A percentile compares a stretch with the other conserved stretches of the same genome.
These are phyloP conservation scores for Crambe crambe DNA, from an alignment of 37 sponge, comb jelly and placozoan species.

Conservation along the genomic window DNA sequence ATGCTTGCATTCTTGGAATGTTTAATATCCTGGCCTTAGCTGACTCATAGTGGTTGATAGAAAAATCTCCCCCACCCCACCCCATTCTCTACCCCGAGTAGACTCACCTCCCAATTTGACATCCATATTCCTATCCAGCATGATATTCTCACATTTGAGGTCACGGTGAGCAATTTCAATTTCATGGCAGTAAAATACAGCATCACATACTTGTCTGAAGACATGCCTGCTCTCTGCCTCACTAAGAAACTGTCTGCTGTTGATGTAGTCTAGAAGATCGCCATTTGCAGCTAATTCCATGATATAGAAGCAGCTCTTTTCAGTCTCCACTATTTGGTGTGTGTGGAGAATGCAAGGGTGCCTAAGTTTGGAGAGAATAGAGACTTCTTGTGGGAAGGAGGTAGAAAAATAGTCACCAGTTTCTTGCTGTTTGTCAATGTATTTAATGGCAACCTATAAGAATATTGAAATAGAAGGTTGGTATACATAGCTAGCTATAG, in stretches of 20 bases:
- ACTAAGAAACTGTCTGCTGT: conserved; percentile 45
- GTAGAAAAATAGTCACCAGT: conserved; percentile 59
- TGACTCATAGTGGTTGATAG: too few relatives aligned
- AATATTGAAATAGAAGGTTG: background rate
- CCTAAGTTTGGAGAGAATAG: conserved; percentile 45
- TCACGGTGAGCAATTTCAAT: conserved; percentile 74
- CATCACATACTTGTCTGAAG: conserved; percentile 54
- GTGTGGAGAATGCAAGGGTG: conserved; percentile 61
- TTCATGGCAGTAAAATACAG: conserved; percentile 56
- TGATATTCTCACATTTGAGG: conserved; percentile 90
- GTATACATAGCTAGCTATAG: too few relatives aligned
- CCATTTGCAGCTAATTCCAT: conserved; percentile 84
- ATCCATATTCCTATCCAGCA: conserved; percentile 54
- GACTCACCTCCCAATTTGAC: conserved; percentile 70
- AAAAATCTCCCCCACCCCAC: too few relatives aligned
- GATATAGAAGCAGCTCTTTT: conserved; percentile 61
- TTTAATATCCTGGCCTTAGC: too few relatives aligned
- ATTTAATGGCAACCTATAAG: conserved; percentile 77
- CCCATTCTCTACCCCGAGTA: too few relatives aligned
- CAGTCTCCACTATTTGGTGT: conserved; percentile 67
- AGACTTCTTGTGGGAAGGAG: conserved; percentile 80
- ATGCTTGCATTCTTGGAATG: too few relatives aligned
- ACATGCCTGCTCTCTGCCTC: conserved; percentile 62
- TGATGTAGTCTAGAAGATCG: conserved; percentile 84
- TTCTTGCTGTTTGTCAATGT: conserved; percentile 67